Base-by-base conservation (phyloP, 1,140 invertebrate species). In the Amphibalanus amphitrite region DNA sequence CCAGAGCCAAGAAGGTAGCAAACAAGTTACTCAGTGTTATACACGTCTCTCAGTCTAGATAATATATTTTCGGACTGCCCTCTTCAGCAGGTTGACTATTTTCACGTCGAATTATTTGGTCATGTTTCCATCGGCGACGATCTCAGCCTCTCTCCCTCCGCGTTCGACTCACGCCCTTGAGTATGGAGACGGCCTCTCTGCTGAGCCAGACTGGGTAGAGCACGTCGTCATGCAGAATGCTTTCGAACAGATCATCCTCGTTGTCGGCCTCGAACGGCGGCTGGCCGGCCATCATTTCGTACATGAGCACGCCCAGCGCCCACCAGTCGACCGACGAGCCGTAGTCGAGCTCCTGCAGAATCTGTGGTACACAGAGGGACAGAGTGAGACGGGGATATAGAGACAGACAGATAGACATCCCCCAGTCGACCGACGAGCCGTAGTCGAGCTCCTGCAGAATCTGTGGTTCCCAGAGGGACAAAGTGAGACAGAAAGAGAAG, bases 261-360 rank as follows among this genome's bases (percentile, higher is more conserved):
- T 98, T 98, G 79, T 99, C 97, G 8, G 96, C 97, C 82, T 99
- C 97, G 82, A 99, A 99, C 0, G 97, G 97, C 70, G 97, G 96
- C 80, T 99, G 97, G 13, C 95, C 94, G 28, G 93, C 95, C 91
- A 98, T 92, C 95, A 98, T 98, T 85, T 98, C 96, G 81, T 98
- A 98, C 93, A 99, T 95, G 4, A 99, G 85, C 30, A 99, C 96
- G 30, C 96, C 96, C 38, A 99, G 83, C 71, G 96, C 96, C 94
- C 94, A 97, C 95, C 95, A 97, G 82, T 99, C 97, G 64, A 99
- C 97, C 72, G 92, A 95, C 26, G 94, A 90, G 38, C 96, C 95
- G 81, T 99, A 99, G 75, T 97, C 91, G 74, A 97, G 84, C 81
- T 99, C 96, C 84, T 97, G 92, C 47, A 98, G 85, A 77, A 90